Conservation (phyloP, 2,888 invertebrate species). For the Eupithecia abbreviata region DNA sequence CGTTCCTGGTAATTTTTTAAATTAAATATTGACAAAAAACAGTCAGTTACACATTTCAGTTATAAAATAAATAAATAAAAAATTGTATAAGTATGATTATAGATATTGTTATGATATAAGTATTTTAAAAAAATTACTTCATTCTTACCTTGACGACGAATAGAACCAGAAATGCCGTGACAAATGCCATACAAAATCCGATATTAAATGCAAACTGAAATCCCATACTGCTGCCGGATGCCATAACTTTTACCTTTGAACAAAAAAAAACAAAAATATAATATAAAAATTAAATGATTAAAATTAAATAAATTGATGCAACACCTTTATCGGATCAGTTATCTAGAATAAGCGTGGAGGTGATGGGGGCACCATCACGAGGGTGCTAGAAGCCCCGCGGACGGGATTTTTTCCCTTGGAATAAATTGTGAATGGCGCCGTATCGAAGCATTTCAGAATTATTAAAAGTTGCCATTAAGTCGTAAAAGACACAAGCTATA, state of each 20-base stretch:
- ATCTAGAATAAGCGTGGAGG: too few relatives aligned
- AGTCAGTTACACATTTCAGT: neutral
- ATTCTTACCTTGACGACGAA: constrained; percentile 76
- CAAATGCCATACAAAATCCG: constrained; percentile 91
- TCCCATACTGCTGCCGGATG: constrained; percentile 77
- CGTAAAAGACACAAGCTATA: too few relatives aligned
- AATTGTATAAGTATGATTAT: too few relatives aligned
- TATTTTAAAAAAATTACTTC: neutral
- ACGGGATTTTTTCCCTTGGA: too few relatives aligned
- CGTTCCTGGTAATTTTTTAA: constrained; percentile 84
- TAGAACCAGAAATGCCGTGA: constrained; percentile 86
- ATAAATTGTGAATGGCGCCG: too few relatives aligned
- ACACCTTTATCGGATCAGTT: neutral
- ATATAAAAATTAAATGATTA: too few relatives aligned
- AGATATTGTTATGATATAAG: too few relatives aligned
- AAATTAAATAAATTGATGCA: neutral
- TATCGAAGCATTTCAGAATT: too few relatives aligned
- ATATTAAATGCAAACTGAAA: constrained; percentile 88
- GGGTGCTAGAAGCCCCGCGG: too few relatives aligned
- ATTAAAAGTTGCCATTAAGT: too few relatives aligned
- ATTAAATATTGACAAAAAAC: neutral
- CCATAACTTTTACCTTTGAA: constrained; percentile 75
- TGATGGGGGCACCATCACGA: too few relatives aligned
- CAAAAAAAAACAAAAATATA: constrained; percentile 12
- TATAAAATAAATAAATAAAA: neutral